Evolutionary conservation across 1,140 invertebrate genomes (phyloP).

Genomic region (Mya arenaria): DNA sequence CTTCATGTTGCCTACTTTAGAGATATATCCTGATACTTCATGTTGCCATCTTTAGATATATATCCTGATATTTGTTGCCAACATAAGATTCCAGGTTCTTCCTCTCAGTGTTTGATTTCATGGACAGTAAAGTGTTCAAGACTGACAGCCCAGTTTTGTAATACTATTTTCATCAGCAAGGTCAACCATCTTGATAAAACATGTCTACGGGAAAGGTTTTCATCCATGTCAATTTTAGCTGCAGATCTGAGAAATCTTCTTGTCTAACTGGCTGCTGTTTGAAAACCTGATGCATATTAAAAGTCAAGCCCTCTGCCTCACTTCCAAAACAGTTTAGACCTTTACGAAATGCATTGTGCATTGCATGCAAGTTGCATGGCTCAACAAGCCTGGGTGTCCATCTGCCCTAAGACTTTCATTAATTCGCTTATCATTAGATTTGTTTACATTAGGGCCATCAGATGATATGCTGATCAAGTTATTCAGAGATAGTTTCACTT

Average conservation of each 20-base stretch:
- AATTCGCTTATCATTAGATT: slow-evolving; percentile 3
- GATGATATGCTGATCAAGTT: slow-evolving; percentile 25
- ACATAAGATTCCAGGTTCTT: neutral
- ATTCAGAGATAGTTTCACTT: neutral
- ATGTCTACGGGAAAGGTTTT: slow-evolving; percentile 15
- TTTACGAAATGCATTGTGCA: slow-evolving; percentile 40
- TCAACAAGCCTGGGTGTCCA: slow-evolving; percentile 6
- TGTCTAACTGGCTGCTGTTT: slow-evolving; percentile 15
- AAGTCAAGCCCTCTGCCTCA: slow-evolving; percentile 39
- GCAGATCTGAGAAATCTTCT: slow-evolving; percentile 40
- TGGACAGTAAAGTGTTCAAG: neutral
- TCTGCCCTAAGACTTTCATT: slow-evolving; percentile 30
- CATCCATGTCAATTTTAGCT: slow-evolving; percentile 43
- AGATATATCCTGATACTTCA: too few relatives aligned
- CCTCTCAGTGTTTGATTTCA: neutral
- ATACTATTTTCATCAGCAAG: neutral
- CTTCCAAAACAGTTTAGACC: slow-evolving; percentile 3
- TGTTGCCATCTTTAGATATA: too few relatives aligned
- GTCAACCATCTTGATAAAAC: slow-evolving; percentile 26
- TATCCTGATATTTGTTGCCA: too few relatives aligned
- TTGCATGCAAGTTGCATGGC: slow-evolving; percentile 43
- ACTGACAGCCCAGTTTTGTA: neutral
- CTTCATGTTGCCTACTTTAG: too few relatives aligned
- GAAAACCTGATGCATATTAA: slow-evolving; percentile 22
- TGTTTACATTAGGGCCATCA: slow-evolving; percentile 51